Conservation (phyloP, 2,797 vertebrate species). For the Phataginus tetradactyla region DNA sequence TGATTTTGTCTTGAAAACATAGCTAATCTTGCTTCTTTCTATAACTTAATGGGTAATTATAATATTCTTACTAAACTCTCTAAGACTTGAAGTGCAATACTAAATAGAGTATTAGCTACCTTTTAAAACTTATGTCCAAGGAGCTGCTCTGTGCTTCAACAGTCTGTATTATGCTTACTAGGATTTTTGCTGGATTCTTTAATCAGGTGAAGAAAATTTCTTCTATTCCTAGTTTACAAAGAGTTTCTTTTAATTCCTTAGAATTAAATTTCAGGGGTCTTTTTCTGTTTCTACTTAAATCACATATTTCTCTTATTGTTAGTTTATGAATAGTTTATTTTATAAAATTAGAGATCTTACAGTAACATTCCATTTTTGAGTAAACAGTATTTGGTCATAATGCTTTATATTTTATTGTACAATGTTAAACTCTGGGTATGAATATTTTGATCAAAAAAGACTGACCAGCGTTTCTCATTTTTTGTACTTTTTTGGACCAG, state of each 20-base stretch:
- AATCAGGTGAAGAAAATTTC: not conserved
- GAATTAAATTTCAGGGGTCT: not conserved
- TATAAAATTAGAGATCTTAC: not conserved
- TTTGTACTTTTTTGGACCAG: no score
- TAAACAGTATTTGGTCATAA: not conserved
- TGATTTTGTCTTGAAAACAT: not conserved
- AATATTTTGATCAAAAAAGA: not conserved
- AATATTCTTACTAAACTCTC: not conserved
- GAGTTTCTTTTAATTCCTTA: not conserved
- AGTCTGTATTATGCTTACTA: no score
- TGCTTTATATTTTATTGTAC: not conserved
- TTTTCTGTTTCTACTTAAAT: not conserved
- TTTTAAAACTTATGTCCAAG: not conserved
- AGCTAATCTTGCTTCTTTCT: not conserved
- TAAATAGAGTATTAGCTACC: not conserved
- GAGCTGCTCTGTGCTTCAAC: not conserved
- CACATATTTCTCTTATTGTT: not conserved
- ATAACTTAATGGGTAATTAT: not conserved
- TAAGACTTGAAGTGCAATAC: not conserved
- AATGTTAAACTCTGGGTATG: not conserved
- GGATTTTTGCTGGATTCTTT: not conserved
- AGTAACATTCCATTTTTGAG: not conserved
- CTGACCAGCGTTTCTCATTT: not conserved
- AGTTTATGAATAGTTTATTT: not conserved
- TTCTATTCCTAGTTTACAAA: not conserved